These are phyloP conservation scores for Cephus pygmeus DNA, from an alignment of 2,888 invertebrate species.

Conservation along the genomic window DNA sequence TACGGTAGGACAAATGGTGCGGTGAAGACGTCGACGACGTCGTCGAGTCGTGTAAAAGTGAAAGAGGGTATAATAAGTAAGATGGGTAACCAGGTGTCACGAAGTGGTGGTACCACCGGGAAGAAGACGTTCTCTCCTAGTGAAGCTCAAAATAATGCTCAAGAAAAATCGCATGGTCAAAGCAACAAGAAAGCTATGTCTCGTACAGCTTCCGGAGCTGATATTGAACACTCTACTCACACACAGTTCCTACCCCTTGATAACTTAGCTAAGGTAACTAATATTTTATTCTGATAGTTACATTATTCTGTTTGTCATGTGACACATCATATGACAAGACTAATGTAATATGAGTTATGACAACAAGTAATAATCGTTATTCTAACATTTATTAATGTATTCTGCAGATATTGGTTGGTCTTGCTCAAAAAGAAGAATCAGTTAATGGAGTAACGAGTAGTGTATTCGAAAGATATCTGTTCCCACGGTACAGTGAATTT, in stretches of 20 bases:
- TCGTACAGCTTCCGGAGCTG: constrained; percentile 75
- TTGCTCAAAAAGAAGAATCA: constrained; percentile 77
- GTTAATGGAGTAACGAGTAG: constrained; percentile 77
- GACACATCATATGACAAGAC: not conserved
- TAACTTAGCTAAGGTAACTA: constrained; percentile 78
- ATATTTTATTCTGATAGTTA: not conserved
- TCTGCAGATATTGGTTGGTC: constrained; percentile 76
- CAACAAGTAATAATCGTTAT: not conserved
- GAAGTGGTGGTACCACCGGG: constrained; percentile 36
- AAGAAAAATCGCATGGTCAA: constrained; percentile 65
- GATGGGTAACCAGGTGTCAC: constrained; percentile 55
- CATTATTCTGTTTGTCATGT: not conserved
- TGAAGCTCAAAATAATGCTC: constrained; percentile 61
- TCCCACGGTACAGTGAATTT: constrained; percentile 81
- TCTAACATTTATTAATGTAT: not conserved
- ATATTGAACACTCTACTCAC: constrained; percentile 73
- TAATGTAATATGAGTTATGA: not conserved
- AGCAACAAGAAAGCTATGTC: constrained; percentile 69
- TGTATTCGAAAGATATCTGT: constrained; percentile 80
- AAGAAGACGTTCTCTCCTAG: not conserved
- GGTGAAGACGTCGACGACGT: constrained; percentile 8
- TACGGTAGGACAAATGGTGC: constrained; percentile 7
- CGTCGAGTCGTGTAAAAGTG: not conserved
- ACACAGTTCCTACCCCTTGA: constrained; percentile 79
- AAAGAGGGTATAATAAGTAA: not conserved